Evolutionary conservation across 2,888 invertebrate genomes (phyloP), one percentile per base, ranked within the genome.

Genomic region (Cabera pusaria): DNA sequence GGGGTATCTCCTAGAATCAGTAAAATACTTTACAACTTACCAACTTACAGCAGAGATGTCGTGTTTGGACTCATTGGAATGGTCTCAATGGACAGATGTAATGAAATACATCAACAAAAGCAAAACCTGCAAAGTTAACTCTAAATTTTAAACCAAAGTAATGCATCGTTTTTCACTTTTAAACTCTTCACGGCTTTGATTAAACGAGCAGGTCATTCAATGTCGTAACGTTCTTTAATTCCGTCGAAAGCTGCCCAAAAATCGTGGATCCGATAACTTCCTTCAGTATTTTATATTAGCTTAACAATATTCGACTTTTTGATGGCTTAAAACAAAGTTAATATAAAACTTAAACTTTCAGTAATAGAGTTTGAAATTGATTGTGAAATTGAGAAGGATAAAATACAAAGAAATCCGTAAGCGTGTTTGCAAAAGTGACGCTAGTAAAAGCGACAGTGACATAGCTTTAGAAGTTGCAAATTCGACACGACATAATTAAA

Each of bases 241-340:
- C 68, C 59, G 56, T 60, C 52, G 50, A 60, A 67, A 68, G 60
- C 58, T 68, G 69, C 64, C 68, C 60, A 65, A 76, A 72, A 76
- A 71, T 76, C 77, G 74, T 77, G 78, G 58, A 78, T 78, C 78
- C 59, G 78, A 79, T 80, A 79, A 70, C 64, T 71, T 64, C 63
- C 58, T 64, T 43, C 54, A 53, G 60, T 61, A 59, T 61, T 59
- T 59, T 62, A 59, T 68, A 70, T 75, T 68, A 66, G 65, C 74
- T 69, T 59, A 66, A 67, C 64, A 63, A 73, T 69, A 65, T 64
- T 73, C 65, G 56, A 64, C 69, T 66, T 66, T 72, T 67, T 49
- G 39, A 52, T 41, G 6, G 14, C 8, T n/a, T 10, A 20, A 12
- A 6, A 6, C 6, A 10, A 22, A 5, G 2, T 0, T 1, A 37